Evolutionary conservation across 2,113 vertebrate species (phyloP), one percentile per base, ranked within the genome.

Genomic region (Canis aureus): DNA sequence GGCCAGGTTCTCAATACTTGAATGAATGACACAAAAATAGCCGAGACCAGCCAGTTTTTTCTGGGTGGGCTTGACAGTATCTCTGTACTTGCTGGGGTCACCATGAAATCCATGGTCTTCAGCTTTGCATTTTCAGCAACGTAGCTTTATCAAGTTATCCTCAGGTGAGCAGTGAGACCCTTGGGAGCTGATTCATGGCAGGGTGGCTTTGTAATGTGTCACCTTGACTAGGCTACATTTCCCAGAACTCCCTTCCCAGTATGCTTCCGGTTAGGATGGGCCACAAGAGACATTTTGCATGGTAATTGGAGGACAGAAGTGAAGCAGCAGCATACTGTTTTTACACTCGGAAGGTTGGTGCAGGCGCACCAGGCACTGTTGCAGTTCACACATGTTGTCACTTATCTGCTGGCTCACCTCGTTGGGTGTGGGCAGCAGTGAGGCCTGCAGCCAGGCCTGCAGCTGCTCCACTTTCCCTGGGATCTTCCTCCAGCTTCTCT

Each of bases 21-120:
- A 87, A 85, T 35, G 73, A 96, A 82, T 49, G 66, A 91, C 43
- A 93, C 53, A 97, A 94, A 96, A 85, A 95, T 12, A 97, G 94
- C 74, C 20, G 25, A 97, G 74, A 96, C 81, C 96, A 97, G 69
- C 81, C 85, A 95, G 85, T 62, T 69, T 97, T 89, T 86, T 88
- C 78, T 94, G 71, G 83, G 84, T 80, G 79, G 79, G 84, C 96
- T 92, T 80, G 69, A 84, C 51, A 92, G 76, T 87, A 96, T 97
- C 85, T 96, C 92, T 85, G 81, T 66, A 83, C 79, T 98, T 96
- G 94, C 97, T 98, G 94, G 57, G 38, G 55, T 93, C 95, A 98
- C 93, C 90, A 96, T 81, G 96, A 95, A 95, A 96, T 91, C 96
- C 80, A 90, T 95, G 96, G 97, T 96, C 97, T 97, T 96, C 97